phyloP scores from a whole-genome alignment of 1,140 invertebrate species.

The Dolichoris vasculosae region DNA sequence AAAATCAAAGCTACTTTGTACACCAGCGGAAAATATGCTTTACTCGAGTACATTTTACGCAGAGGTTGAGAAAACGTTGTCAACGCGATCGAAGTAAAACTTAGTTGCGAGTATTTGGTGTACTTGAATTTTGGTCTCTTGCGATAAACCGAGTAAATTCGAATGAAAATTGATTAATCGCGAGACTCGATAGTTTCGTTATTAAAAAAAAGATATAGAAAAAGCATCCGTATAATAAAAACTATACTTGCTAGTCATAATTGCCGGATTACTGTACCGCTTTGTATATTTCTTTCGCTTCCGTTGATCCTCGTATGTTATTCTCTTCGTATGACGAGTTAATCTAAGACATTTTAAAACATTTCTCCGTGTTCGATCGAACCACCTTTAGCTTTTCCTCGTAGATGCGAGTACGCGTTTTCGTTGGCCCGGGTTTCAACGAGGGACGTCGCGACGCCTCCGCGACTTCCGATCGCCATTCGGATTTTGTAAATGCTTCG shows the following conservation, averaged over 20 bases:
- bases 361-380: not conserved
- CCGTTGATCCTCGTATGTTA: constrained; percentile 17
- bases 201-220: constrained; percentile 35
- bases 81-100: not conserved
- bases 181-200: constrained; percentile 19
- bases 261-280: constrained; percentile 39
- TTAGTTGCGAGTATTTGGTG: not conserved
- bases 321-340: constrained; percentile 12
- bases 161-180: not conserved
- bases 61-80: not conserved
- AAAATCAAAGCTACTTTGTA: not conserved
- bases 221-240: constrained; percentile 46
- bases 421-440: constrained; percentile 20
- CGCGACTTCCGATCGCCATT: not conserved
- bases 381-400: not conserved
- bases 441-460: constrained; percentile 20
- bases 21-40: not conserved
- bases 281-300: constrained; percentile 43
- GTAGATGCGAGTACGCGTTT: constrained; percentile 10
- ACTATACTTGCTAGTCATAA: constrained; percentile 52
- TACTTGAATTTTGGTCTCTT: not conserved
- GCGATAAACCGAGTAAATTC: not conserved
- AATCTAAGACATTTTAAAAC: constrained; percentile 9
- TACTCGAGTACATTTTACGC: not conserved
- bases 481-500: constrained; percentile 24